Evolutionary conservation across 2,113 vertebrate species (phyloP), one percentile per base, ranked within the genome.

Genomic region (Perca flavescens): DNA sequence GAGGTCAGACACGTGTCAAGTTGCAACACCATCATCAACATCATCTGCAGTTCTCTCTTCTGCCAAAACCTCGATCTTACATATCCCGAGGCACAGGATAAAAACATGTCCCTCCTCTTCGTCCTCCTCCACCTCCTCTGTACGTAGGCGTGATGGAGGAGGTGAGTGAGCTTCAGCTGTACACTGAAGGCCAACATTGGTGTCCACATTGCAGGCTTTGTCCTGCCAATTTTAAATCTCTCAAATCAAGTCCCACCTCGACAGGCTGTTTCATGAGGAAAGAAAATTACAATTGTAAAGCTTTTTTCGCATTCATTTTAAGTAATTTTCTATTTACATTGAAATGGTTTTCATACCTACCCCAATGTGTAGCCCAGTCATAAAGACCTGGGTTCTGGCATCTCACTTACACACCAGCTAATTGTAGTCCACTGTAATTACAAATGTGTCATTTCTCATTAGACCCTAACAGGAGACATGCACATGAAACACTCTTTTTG

Each of bases 381-480:
- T 81, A 72, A 85, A 88, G 80, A 66, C 80, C 61, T 49, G 56
- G 54, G 65, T 80, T 77, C 70, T 80, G 80, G 68, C 87, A 63
- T 93, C 86, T 93, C 91, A 83, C 77, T 92, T 87, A 93, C 90
- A 90, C 76, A 77, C 77, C 50, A 22, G 83, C 78, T 93, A 93
- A 93, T 93, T 91, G 92, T 89, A 91, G 90, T 86, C 82, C 86
- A 82, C 88, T 90, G 90, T 94, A 94, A 93, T 93, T 93, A 92
- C 84, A 85, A 89, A 92, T 85, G 89, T 92, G 91, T 93, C 92
- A 90, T 90, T 94, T 93, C 91, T 92, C 87, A 94, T 93, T 94
- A 92, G 87, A 62, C 61, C 57, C 69, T 9, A 89, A 84, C 86
- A 64, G 82, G 83, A 62, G 88, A 92, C 83, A 89, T 74, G 80